These are phyloP conservation scores for Drosophila lacertosa DNA, from an alignment of 1,140 invertebrate genomes.

Conservation along the genomic window DNA sequence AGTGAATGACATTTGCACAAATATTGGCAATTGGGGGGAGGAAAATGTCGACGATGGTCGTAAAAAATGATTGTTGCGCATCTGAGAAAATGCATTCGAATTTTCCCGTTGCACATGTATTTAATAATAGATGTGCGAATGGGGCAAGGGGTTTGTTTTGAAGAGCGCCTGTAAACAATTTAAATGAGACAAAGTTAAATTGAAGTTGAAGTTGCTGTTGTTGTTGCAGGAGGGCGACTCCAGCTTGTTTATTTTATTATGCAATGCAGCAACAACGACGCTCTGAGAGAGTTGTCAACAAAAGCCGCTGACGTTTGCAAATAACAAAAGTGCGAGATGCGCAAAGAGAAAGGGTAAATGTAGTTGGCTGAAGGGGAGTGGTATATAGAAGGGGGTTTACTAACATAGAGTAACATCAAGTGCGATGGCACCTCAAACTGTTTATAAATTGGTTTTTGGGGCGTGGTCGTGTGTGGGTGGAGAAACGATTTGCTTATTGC, in stretches of 20 bases:
- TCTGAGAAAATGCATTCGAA: conserved; percentile 39
- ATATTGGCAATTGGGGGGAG: conserved; percentile 38
- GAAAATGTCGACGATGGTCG: conserved; percentile 1
- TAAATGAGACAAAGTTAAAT: conserved; percentile 38
- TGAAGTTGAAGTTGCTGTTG: conserved; percentile 18
- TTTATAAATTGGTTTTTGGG: conserved; percentile 6
- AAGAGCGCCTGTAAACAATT: conserved; percentile 6
- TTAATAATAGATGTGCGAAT: conserved; percentile 16
- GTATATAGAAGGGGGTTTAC: neutral
- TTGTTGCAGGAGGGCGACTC: conserved; percentile 12
- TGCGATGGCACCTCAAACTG: conserved; percentile 19
- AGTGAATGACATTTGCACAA: conserved; percentile 48
- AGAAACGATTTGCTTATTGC: conserved; percentile 4
- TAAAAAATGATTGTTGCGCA: conserved; percentile 33
- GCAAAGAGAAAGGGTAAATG: conserved; percentile 22
- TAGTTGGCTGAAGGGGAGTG: neutral
- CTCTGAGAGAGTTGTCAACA: conserved; percentile 20
- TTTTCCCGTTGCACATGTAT: conserved; percentile 26
- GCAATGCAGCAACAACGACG: conserved; percentile 34
- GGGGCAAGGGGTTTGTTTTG: neutral
- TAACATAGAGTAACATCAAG: neutral
- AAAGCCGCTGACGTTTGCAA: conserved; percentile 35
- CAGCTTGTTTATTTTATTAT: conserved; percentile 41
- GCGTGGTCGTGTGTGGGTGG: conserved; percentile 6
- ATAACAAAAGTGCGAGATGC: conserved; percentile 33